Evolutionary conservation across 2,888 invertebrate species (phyloP), one percentile per base, ranked within the genome.

Genomic region (Cyclophora punctaria): DNA sequence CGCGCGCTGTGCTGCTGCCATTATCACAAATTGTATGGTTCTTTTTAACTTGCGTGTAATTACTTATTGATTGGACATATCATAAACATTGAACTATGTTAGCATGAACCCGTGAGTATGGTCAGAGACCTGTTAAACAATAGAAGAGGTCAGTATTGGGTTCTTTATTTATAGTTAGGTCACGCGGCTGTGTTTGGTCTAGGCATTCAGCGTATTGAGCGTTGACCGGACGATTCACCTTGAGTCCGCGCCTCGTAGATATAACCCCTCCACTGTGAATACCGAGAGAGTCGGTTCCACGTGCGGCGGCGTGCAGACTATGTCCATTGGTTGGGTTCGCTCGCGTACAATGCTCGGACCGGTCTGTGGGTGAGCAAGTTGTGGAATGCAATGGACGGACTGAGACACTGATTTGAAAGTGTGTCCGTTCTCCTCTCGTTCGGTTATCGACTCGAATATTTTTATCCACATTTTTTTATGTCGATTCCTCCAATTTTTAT

Each of bases 331-430:
- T 51, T 71, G 86, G 57, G 62, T 83, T 66, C 58, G 65, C 69
- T 63, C 69, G 76, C 80, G 80, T 86, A 84, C 80, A 83, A 83
- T 78, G 83, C 76, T 79, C 75, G 73, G 87, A 87, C 87, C 86
- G 85, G 87, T 87, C 87, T 72, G 85, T 87, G 86, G 87, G 87
- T 88, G 86, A 88, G 83, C 85, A 75, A 80, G 86, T 84, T 79
- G 78, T 74, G 87, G 88, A 86, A 88, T 88, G 88, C 80, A 82
- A 70, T 71, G 72, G 83, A 83, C 82, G 80, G 74, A 78, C 80
- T 66, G 70, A 78, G 74, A 69, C 75, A 69, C 71, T 76, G 77
- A 82, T 85, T 85, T 83, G 83, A 86, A 86, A 87, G 83, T 86
- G 76, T 82, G 71, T 69, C 72, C 71, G 66, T 71, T 68, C 67